phyloP scores from a whole-genome alignment of 2,113 vertebrate genomes.

The Pterocles orientalis region DNA sequence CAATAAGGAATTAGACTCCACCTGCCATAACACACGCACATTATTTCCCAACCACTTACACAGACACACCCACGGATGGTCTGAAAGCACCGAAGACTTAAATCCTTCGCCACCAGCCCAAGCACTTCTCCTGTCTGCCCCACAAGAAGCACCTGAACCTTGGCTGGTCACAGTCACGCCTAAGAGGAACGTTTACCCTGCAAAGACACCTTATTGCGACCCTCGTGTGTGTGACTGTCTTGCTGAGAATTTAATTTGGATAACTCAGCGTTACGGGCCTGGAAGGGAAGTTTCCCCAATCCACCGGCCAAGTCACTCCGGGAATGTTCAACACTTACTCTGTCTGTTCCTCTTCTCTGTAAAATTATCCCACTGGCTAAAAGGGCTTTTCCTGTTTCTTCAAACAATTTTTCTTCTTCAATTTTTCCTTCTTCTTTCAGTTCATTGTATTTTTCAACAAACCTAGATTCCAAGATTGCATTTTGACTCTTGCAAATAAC shows the following conservation, averaged over 20 bases:
- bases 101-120: background rate
- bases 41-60: background rate
- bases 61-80: rapidly evolving
- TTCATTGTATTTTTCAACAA: slow-evolving; percentile 86
- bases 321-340: slow-evolving; percentile 74
- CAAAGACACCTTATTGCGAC: too few species aligned
- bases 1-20: background rate
- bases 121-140: background rate
- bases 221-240: background rate
- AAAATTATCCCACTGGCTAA: slow-evolving; percentile 83
- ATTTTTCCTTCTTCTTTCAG: slow-evolving; percentile 78
- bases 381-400: slow-evolving; percentile 86
- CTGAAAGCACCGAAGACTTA: too few species aligned
- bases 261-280: background rate
- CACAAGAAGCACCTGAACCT: background rate
- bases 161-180: rapidly evolving
- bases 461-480: slow-evolving; percentile 70
- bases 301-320: background rate
- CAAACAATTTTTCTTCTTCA: slow-evolving; percentile 82
- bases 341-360: slow-evolving; percentile 65
- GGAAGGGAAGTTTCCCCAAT: background rate
- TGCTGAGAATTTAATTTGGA: background rate
- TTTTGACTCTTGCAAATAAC: rapidly evolving
- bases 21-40: too few species aligned
- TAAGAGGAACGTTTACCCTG: background rate